These are phyloP conservation scores for Notiomystis cincta DNA, from an alignment of 2,113 vertebrate genomes.

Conservation along the genomic window DNA sequence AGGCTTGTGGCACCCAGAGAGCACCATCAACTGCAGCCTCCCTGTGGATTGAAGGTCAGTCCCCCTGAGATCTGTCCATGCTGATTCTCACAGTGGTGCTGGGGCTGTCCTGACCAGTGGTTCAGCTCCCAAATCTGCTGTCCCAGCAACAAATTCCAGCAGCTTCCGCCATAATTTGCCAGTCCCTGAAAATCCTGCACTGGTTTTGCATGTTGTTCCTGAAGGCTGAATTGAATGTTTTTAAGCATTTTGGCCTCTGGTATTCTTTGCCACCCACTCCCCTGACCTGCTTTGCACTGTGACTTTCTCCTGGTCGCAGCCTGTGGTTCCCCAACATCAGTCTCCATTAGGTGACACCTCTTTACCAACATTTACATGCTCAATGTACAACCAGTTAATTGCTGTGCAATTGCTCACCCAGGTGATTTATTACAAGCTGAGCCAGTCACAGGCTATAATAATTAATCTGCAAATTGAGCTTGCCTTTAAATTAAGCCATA, in stretches of 20 bases:
- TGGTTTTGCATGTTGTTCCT: not conserved
- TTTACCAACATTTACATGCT: not conserved
- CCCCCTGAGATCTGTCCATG: rapidly evolving
- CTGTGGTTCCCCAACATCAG: not conserved
- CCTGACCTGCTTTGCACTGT: not conserved
- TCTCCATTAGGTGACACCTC: constrained; percentile 21
- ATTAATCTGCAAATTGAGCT: constrained; percentile 39
- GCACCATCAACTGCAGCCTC: not conserved
- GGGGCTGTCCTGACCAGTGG: not conserved
- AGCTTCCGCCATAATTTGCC: not conserved
- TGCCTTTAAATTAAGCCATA: constrained; percentile 23
- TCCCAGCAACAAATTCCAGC: not conserved
- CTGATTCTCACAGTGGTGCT: not conserved
- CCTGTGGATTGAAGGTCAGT: not conserved
- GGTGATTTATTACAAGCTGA: constrained; percentile 16
- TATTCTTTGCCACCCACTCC: not conserved
- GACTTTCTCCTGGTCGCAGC: not conserved
- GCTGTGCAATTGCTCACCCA: not conserved
- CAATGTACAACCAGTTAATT: not conserved
- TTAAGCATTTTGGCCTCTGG: not conserved
- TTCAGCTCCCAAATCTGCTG: not conserved
- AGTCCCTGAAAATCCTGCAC: not conserved
- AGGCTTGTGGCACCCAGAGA: not conserved
- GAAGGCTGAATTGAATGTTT: not conserved
- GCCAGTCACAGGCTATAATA: not conserved